Evolutionary conservation across 2,797 vertebrate genomes (phyloP).

Genomic region (Chelon labrosus): DNA sequence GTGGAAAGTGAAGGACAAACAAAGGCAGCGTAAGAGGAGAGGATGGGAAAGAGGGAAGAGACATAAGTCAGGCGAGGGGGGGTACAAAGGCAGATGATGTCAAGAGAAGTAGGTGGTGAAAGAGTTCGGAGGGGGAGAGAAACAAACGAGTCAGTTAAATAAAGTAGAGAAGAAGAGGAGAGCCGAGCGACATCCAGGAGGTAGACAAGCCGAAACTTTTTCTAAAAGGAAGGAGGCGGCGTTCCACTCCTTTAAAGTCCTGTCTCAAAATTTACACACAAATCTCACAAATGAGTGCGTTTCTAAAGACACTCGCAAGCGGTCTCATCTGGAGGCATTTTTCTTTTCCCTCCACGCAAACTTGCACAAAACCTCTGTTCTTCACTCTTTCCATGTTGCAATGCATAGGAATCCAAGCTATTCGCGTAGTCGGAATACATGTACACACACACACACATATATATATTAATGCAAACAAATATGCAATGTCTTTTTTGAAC

Average conservation of each 20-base stretch:
- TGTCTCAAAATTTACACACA: constrained; percentile 44
- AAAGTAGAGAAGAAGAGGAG: constrained; percentile 3
- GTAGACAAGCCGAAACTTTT: constrained; percentile 54
- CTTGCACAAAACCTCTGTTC: constrained; percentile 45
- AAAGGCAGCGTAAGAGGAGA: background rate
- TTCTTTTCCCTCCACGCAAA: constrained; percentile 41
- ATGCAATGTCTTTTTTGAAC: too few species aligned
- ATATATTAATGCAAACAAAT: too few species aligned
- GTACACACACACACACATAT: too few species aligned
- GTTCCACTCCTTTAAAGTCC: constrained; percentile 40
- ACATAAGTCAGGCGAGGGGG: too few species aligned
- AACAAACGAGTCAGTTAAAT: constrained; percentile 20
- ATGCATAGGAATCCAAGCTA: constrained; percentile 49
- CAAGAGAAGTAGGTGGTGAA: constrained; percentile 3
- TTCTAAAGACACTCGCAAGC: constrained; percentile 11
- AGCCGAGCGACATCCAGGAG: constrained; percentile 35
- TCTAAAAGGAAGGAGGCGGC: constrained; percentile 46
- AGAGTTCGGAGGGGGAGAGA: constrained; percentile 3
- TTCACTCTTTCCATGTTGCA: constrained; percentile 47
- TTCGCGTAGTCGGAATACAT: constrained; percentile 37
- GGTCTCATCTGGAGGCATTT: constrained; percentile 36
- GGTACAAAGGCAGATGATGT: background rate
- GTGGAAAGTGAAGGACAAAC: constrained; percentile 30
- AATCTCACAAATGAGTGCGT: constrained; percentile 2
- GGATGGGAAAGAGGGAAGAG: background rate